Conservation (phyloP, 2,888 invertebrate genomes). For the Melieria picta region DNA sequence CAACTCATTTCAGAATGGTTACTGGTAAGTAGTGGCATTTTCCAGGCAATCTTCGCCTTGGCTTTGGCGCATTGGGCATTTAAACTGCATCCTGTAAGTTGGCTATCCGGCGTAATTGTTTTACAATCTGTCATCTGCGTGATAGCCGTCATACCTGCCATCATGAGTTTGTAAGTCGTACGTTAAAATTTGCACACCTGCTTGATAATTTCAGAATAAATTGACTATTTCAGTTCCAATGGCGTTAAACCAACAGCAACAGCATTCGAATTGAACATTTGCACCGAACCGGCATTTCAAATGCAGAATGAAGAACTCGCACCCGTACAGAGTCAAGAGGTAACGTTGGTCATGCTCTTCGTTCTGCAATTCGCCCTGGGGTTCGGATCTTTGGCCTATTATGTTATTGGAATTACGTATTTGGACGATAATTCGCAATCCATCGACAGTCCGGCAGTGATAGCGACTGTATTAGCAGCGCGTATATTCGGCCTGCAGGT, state of each 20-base stretch:
- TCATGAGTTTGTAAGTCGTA: conserved; percentile 65
- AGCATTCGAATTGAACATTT: conserved; percentile 50
- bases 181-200: neutral
- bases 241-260: conserved; percentile 41
- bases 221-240: conserved; percentile 45
- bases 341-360: conserved; percentile 66
- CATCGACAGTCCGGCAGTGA: conserved; percentile 67
- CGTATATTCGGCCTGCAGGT: conserved; percentile 62
- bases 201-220: neutral
- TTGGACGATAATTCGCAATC: conserved; percentile 72
- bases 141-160: conserved; percentile 69
- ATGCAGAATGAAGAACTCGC: conserved; percentile 46
- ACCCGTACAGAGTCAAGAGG: conserved; percentile 54
- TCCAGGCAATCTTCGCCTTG: conserved; percentile 69
- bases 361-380: conserved; percentile 67
- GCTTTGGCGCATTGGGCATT: conserved; percentile 71
- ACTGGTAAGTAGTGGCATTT: conserved; percentile 68
- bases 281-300: conserved; percentile 47
- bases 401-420: conserved; percentile 70
- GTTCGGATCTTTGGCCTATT: conserved; percentile 68
- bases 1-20: conserved; percentile 69
- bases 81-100: conserved; percentile 70
- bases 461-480: conserved; percentile 62
- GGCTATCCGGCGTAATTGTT: conserved; percentile 70
- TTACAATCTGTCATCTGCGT: conserved; percentile 69